A percentile compares a stretch with the other conserved stretches of the same genome.
Evolutionary conservation across 2,113 vertebrate species (phyloP).

Genomic region (Platycercus adscitus): DNA sequence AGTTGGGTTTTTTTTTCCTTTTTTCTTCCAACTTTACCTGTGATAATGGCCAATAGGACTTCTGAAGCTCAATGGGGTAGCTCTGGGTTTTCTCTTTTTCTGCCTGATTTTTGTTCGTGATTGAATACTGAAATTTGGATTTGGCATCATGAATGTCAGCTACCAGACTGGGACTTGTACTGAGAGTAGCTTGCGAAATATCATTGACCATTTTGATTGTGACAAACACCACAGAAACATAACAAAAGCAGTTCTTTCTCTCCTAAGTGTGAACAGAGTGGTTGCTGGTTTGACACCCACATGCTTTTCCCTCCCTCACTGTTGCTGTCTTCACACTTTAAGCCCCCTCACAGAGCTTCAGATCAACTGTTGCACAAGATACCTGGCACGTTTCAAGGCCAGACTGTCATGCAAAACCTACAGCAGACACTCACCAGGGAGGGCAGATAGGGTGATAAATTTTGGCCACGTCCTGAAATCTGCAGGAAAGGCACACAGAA

Average conservation of each 20-base stretch:
- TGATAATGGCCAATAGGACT: not conserved
- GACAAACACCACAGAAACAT: not conserved
- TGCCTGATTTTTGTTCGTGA: not conserved
- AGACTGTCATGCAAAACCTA: not conserved
- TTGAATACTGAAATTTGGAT: not conserved
- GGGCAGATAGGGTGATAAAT: not conserved
- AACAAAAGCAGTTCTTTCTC: conserved; percentile 19
- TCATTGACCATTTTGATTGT: not conserved
- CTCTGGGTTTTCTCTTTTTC: not conserved
- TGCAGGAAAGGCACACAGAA: not conserved
- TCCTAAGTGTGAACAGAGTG: not conserved
- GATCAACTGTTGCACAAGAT: not conserved
- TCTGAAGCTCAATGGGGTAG: not conserved
- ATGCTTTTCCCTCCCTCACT: not conserved
- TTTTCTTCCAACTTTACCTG: not conserved
- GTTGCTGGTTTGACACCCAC: conserved; percentile 17
- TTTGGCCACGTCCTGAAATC: not conserved
- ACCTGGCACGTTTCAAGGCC: not conserved
- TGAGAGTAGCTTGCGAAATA: not conserved
- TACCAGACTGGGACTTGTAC: not conserved
- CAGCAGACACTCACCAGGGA: not conserved
- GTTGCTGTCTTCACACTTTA: conserved; percentile 14
- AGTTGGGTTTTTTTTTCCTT: not conserved
- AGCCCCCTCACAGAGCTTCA: not conserved
- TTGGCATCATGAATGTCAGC: not conserved